These are phyloP conservation scores for Pterophyllum scalare DNA, from an alignment of 2,113 vertebrate species.

Conservation along the genomic window DNA sequence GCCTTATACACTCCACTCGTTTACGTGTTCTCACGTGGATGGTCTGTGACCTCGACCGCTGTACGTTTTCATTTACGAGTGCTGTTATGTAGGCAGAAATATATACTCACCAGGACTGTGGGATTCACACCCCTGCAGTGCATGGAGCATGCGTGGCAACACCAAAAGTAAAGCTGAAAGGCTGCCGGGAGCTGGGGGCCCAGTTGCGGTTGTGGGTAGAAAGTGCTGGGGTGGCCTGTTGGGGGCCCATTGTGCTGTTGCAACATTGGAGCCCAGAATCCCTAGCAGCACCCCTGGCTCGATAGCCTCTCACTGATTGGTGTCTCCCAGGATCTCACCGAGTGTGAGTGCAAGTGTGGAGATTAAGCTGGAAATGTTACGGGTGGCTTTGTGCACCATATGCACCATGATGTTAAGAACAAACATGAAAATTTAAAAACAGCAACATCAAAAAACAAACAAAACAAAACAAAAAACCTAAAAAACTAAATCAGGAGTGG, in stretches of 20 bases:
- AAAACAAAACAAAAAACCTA: constrained; percentile 2
- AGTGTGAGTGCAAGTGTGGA: constrained; percentile 54
- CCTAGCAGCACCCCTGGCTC: constrained; percentile 36
- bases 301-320: constrained; percentile 12
- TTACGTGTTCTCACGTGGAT: constrained; percentile 84
- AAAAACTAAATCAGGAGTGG: constrained; percentile 32
- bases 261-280: constrained; percentile 21
- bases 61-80: constrained; percentile 78
- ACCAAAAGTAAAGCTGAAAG: constrained; percentile 51
- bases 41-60: constrained; percentile 78
- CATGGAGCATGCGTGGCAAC: constrained; percentile 58
- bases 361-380: constrained; percentile 57
- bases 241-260: not conserved
- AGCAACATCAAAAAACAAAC: constrained; percentile 10
- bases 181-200: constrained; percentile 22
- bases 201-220: not conserved
- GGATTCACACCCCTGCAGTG: constrained; percentile 38
- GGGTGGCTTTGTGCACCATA: constrained; percentile 62
- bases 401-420: constrained; percentile 56
- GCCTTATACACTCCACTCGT: constrained; percentile 86
- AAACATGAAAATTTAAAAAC: not conserved
- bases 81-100: constrained; percentile 69
- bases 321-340: constrained; percentile 14
- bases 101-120: constrained; percentile 41
- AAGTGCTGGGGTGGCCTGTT: not conserved